Evolutionary conservation across 2,888 invertebrate species (phyloP), one percentile per base, ranked within the genome.

Genomic region (Drosophila kokeensis): DNA sequence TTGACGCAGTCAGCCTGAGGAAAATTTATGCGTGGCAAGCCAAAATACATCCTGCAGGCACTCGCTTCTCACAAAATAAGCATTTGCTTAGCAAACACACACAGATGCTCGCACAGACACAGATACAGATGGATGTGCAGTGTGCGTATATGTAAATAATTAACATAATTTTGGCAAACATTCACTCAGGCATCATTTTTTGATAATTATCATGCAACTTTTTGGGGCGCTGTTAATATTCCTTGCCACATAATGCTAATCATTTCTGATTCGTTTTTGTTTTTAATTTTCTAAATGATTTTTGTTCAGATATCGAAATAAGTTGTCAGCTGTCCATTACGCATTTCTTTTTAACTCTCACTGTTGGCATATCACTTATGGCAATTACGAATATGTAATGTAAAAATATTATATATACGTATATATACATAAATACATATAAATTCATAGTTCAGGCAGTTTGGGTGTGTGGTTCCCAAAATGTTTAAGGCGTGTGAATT

Each of bases 21-120:
- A 64, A 82, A 86, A 86, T 86, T 76, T 88, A 86, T 88, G 85
- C 83, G 83, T 82, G 78, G 82, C 82, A 79, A 81, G 71, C 73
- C 85, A 66, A 83, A 85, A 83, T 71, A 87, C 73, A 83, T 83
- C 73, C 83, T 85, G 66, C 66, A 65, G 78, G 72, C 70, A 53
- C 48, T 50, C 52, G 55, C 61, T 58, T 76, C 69, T 72, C 75
- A 34, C 83, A 76, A 73, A 69, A 64, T 70, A n/a, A 69, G 67
- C 82, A 86, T 86, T 88, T 78, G 86, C 76, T 80, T 81, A 27
- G 30, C 38, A 63, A n/a, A 40, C 29, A n/a, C 65, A 38, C 68
- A 54, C 65, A 73, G 58, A n/a, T 42, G 42, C 42, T 42, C 21
- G 21, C 21, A 42, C 21, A 64, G 50, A 71, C 53, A 66, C 54